Evolutionary conservation across 2,797 vertebrate genomes (phyloP).

Genomic region (Gambelia wislizenii): DNA sequence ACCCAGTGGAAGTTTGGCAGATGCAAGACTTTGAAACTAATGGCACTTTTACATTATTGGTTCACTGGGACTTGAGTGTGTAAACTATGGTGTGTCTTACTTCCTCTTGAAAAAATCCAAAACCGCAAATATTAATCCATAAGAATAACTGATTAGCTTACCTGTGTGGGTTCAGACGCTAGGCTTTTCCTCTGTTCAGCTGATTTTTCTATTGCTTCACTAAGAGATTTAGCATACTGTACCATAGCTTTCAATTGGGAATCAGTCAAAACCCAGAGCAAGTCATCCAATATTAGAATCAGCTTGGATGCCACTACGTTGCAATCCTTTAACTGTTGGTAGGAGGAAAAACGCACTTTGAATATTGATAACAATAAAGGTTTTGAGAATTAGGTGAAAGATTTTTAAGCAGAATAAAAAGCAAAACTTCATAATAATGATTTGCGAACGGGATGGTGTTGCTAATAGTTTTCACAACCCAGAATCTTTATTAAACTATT

Average conservation of each 20-base stretch:
- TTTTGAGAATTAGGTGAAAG: background rate
- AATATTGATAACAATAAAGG: constrained; percentile 40
- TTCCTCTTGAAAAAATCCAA: background rate
- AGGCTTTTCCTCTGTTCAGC: constrained; percentile 96
- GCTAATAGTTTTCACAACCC: background rate
- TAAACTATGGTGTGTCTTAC: background rate
- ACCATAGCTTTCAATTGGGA: constrained; percentile 99
- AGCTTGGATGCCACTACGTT: constrained; percentile 97
- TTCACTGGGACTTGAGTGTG: background rate
- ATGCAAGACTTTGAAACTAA: background rate
- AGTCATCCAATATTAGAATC: constrained; percentile 94
- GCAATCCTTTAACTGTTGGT: constrained; percentile 93
- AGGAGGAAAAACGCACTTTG: constrained; percentile 46
- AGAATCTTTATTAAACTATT: background rate
- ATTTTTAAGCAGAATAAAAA: background rate
- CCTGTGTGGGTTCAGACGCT: constrained; percentile 89
- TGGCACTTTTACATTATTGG: background rate
- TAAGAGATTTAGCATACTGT: constrained; percentile 98
- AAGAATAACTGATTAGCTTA: constrained; percentile 55
- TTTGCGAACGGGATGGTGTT: too few species aligned
- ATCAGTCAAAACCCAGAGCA: constrained; percentile 98
- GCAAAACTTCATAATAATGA: background rate
- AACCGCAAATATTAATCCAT: background rate
- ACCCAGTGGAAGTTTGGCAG: background rate
- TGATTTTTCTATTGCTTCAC: constrained; percentile 98